Conservation (phyloP, 2,113 vertebrate species). For the Pelodiscus sinensis region DNA sequence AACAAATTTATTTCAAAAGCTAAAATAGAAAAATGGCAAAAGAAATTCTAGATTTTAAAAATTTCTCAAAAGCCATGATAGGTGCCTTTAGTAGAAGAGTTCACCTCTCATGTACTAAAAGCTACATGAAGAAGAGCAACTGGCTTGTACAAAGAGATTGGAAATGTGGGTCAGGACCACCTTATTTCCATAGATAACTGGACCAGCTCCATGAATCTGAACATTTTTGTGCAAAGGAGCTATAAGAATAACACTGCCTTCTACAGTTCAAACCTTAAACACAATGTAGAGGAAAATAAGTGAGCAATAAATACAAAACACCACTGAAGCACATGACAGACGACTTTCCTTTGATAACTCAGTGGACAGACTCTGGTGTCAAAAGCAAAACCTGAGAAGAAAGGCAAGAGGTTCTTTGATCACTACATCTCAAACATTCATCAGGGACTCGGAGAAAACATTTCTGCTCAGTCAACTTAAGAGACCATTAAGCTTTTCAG, state of each 20-base stretch:
- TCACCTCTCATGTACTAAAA: background rate
- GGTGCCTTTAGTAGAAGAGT: background rate
- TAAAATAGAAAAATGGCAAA: background rate
- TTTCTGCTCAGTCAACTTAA: background rate
- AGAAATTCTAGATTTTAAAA: background rate
- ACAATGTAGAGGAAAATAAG: background rate
- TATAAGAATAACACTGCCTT: background rate
- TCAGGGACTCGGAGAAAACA: background rate
- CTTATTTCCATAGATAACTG: background rate
- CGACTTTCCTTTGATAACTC: background rate
- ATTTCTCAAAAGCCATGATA: background rate
- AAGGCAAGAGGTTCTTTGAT: background rate
- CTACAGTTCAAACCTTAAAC: background rate
- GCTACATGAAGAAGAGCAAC: background rate
- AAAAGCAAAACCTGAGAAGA: background rate
- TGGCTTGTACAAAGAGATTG: background rate
- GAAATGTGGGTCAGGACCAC: background rate
- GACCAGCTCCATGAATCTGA: background rate
- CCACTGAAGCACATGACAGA: background rate
- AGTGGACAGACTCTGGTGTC: background rate
- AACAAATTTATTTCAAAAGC: background rate
- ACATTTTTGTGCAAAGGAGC: background rate
- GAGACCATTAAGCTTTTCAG: accelerated
- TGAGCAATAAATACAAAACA: background rate
- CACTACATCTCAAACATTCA: background rate